Evolutionary conservation across 1,140 invertebrate genomes (phyloP), one percentile per base, ranked within the genome.

Genomic region (Atta colombica): DNA sequence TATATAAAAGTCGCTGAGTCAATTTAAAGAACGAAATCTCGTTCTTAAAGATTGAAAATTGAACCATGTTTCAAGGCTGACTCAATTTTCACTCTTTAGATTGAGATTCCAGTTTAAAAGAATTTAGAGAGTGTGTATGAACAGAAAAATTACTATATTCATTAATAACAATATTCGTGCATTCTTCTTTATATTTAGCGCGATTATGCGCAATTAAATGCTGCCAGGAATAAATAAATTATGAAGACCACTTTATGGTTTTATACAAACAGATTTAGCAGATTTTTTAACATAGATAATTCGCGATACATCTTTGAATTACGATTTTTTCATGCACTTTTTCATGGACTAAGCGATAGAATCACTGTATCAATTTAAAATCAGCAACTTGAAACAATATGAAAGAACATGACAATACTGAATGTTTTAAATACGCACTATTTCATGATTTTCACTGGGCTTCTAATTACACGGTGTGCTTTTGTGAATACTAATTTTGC

Each of bases 221-320:
- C n/a, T 61, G 28, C 28, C 39, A 6, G 12, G 12, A 25, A 51
- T 90, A 90, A 90, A 87, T 77, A 45, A 21, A 21, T 45, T 12
- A 87, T 90, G 81, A 82, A 55, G 53, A 53, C 0, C 10, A 55
- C 10, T 45, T 72, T 25, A 35, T 21, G 49, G 60, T 71, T 55
- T 58, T 49, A 60, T 21, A 28, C 3, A 3, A 28, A 39, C 49
- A 69, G 74, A 78, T 85, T 60, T 63, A 85, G 80, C 86, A 82
- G 88, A 4, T 35, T 78, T 81, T 80, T 85, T 71, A 75, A 55
- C 25, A 21, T 3, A 21, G 88, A 90, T 87, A 90, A 63, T 69
- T 80, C 68, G 35, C 60, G n/a, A 21, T 78, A 87, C 84, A 89
- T 90, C 71, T 74, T 28, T 12, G 12, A 60, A 66, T 82, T 90